Evolutionary conservation across 2,888 invertebrate genomes (phyloP), one percentile per base, ranked within the genome.

Genomic region (Helicoverpa assulta): DNA sequence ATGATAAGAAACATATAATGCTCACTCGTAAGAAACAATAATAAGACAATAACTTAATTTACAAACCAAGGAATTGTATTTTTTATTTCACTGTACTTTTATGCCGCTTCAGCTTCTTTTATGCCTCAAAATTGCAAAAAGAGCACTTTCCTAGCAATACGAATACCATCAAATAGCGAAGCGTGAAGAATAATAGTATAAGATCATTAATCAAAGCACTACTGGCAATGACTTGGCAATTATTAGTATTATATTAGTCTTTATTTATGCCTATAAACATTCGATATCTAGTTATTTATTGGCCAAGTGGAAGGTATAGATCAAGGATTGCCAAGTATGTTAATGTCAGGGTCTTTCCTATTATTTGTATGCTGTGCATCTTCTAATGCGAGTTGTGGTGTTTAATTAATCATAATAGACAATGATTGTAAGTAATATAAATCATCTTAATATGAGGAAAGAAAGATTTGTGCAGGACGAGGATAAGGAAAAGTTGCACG

Each of bases 281-380:
- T 10, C 0, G 37, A 6, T 50, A 51, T 51, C 18, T 26, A 53
- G 16, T 53, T 21, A 53, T 47, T 73, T 52, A 7, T 8, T 74
- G 58, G 67, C 74, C 61, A 74, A 8, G 5, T 50, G 47, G 50
- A 12, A 58, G 16, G 43, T 19, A 47, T n/a, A 33, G 43, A 58
- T 74, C 67, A 50, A 58, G 43, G 10, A 26, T n/a, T 58, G 61
- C 67, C 75, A 73, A 54, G 26, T 74, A 74, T 74, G 57, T n/a
- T 62, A 73, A 73, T 73, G 21, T 5, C 57, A 67, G 67, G 74
- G 74, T 3, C 12, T 14, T 18, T 51, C 16, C 37, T 0, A 54
- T 67, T 0, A 54, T 62, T 57, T 57, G 16, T 52, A 56, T 60
- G 65, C 47, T 33, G 26, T 73, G 40, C 50, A 60, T 73, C 19